Evolutionary conservation across 1,140 invertebrate species (phyloP).

Genomic region (Drosophila rhopaloa): DNA sequence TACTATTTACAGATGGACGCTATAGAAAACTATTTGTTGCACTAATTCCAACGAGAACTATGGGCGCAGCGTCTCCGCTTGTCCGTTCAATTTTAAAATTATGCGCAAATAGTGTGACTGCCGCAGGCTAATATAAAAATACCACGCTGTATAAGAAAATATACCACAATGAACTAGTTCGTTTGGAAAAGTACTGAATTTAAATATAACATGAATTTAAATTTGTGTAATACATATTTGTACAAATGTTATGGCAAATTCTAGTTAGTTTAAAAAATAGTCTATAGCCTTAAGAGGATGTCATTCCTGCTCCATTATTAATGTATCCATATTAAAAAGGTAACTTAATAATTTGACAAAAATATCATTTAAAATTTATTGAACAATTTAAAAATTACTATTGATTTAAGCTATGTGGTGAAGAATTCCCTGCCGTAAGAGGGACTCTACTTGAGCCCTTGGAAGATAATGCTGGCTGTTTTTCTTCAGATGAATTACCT

Average conservation of each 20-base stretch:
- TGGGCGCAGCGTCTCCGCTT: slow-evolving; percentile 3
- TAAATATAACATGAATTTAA: not conserved
- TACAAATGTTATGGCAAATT: too few species aligned
- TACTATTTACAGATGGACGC: not conserved
- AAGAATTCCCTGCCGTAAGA: slow-evolving; percentile 96
- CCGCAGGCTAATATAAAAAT: not conserved
- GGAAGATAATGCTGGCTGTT: slow-evolving; percentile 97
- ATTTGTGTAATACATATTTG: not conserved
- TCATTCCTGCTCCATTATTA: too few species aligned
- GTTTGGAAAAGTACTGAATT: not conserved
- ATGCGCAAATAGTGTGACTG: slow-evolving; percentile 18
- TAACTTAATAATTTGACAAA: too few species aligned
- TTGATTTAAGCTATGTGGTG: slow-evolving; percentile 87
- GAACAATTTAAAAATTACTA: not conserved
- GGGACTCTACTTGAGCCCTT: slow-evolving; percentile 93
- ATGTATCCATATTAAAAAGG: too few species aligned
- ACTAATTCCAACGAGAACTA: slow-evolving; percentile 5
- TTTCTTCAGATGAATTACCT: slow-evolving; percentile 94
- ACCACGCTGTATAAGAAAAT: not conserved
- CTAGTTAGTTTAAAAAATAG: too few species aligned
- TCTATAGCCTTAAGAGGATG: too few species aligned
- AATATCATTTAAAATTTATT: not conserved
- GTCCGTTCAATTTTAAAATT: slow-evolving; percentile 33
- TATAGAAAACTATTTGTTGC: not conserved
- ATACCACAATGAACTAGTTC: not conserved